phyloP scores from a whole-genome alignment of 2,113 vertebrate species.

The Peucedramus taeniatus region DNA sequence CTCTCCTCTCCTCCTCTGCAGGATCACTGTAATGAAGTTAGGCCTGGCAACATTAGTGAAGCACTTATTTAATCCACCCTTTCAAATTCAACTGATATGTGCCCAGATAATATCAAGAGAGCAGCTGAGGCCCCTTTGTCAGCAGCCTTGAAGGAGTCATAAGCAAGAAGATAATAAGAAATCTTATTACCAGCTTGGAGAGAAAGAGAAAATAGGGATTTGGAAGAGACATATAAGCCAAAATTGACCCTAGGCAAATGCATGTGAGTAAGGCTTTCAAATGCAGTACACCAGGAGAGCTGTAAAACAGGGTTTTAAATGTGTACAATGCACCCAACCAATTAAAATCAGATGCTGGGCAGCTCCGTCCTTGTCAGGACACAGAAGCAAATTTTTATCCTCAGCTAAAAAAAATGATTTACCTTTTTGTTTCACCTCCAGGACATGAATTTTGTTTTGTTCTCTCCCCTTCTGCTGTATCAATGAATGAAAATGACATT shows the following conservation, averaged over 20 bases:
- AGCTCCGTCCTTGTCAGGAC: neutral
- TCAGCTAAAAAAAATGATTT: neutral
- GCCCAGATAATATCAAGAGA: neutral
- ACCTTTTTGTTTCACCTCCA: neutral
- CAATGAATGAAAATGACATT: neutral
- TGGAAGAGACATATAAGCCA: neutral
- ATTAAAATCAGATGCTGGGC: conserved; percentile 2
- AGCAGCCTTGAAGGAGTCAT: conserved; percentile 1
- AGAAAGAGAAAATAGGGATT: neutral
- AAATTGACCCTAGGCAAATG: neutral
- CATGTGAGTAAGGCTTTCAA: neutral
- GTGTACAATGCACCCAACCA: neutral
- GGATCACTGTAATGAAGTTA: conserved; percentile 12
- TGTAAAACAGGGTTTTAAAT: neutral
- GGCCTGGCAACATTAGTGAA: conserved; percentile 1
- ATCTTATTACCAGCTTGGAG: conserved; percentile 21
- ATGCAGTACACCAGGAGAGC: neutral
- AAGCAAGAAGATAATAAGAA: conserved; percentile 35
- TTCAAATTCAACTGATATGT: conserved; percentile 38
- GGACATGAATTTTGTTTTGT: neutral
- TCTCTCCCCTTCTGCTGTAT: neutral
- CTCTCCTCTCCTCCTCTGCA: neutral
- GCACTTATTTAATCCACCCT: conserved; percentile 42
- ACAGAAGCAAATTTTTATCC: neutral
- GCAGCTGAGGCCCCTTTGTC: conserved; percentile 8